These are phyloP conservation scores for Folsomia candida DNA, from an alignment of 2,888 invertebrate genomes.

Conservation along the genomic window DNA sequence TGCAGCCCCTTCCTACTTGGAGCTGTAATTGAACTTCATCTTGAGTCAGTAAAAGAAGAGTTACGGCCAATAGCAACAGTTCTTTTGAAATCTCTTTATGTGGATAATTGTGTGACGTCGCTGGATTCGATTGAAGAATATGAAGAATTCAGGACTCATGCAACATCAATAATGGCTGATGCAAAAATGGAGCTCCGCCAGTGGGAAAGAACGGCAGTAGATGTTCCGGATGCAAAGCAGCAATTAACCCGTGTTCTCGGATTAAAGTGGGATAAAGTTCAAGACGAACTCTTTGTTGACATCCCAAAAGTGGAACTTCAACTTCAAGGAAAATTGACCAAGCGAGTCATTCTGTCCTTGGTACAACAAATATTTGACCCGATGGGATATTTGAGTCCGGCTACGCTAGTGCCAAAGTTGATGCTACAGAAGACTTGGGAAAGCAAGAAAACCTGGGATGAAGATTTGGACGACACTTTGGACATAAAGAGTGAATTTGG, in stretches of 20 bases:
- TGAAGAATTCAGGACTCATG: too few species aligned
- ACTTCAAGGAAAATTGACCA: background rate
- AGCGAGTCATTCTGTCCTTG: constrained; percentile 3
- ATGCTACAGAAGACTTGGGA: constrained; percentile 38
- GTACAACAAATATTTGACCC: constrained; percentile 24
- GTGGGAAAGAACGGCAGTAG: too few species aligned
- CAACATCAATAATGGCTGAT: too few species aligned
- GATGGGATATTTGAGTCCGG: constrained; percentile 13
- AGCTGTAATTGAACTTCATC: too few species aligned
- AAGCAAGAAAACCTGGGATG: constrained; percentile 27
- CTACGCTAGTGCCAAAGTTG: constrained; percentile 10
- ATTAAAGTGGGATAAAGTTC: constrained; percentile 9
- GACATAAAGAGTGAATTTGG: constrained; percentile 23
- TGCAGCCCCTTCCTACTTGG: too few species aligned
- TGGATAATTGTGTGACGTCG: too few species aligned
- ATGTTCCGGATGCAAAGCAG: too few species aligned
- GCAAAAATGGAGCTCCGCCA: too few species aligned
- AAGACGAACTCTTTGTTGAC: constrained; percentile 6
- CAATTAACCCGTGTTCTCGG: too few species aligned
- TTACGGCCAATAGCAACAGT: too few species aligned
- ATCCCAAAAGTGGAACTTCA: background rate
- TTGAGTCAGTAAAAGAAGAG: too few species aligned
- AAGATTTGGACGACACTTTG: constrained; percentile 10
- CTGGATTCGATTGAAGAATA: too few species aligned
- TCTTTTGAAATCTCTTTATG: constrained; percentile 29